These are phyloP conservation scores for Cerastoderma edule DNA, from an alignment of 2,888 invertebrate genomes.

Conservation along the genomic window DNA sequence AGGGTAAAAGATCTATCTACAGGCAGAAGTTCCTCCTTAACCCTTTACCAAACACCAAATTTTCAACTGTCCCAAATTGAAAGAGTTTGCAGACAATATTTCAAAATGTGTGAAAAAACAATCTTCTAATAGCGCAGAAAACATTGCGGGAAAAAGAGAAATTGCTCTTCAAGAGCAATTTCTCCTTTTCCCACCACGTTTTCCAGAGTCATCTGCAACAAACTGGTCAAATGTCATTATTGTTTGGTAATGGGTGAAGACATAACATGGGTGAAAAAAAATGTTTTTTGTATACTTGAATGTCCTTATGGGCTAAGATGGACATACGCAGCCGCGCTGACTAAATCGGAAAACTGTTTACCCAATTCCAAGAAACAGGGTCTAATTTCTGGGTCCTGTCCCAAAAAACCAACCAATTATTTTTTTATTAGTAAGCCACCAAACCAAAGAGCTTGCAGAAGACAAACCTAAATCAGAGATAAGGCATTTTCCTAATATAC, in stretches of 20 bases:
- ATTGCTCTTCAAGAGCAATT: background rate
- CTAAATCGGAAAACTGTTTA: constrained; percentile 6
- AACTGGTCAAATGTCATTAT: background rate
- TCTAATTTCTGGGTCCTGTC: constrained; percentile 25
- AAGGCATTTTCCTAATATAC: too few species aligned
- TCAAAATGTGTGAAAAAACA: background rate
- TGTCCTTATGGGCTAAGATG: background rate
- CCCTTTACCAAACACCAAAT: constrained; percentile 8
- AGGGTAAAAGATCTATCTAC: too few species aligned
- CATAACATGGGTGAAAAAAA: constrained; percentile 17
- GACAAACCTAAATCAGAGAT: too few species aligned
- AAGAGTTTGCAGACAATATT: background rate
- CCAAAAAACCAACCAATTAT: too few species aligned
- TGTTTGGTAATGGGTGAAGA: background rate
- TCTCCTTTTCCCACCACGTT: background rate
- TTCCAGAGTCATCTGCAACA: background rate
- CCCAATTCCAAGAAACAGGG: constrained; percentile 22
- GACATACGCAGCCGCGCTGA: constrained; percentile 14
- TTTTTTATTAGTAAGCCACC: too few species aligned
- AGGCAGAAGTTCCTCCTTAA: too few species aligned
- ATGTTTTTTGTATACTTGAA: background rate
- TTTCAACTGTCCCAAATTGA: background rate
- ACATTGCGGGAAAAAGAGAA: background rate
- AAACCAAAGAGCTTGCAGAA: too few species aligned
- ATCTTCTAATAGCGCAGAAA: background rate